Percentiles rank a stretch among this genome's conserved stretches.
Evolutionary conservation across 2,113 vertebrate species (phyloP).

Genomic region (Mus musculus): GRCm39 chr9:85593001-85593500

Average conservation of each 20-base stretch:
- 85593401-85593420: neutral
- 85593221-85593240: too few relatives aligned
- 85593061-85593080: neutral
- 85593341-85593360: neutral
- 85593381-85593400: neutral
- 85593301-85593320: neutral
- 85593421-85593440: neutral
- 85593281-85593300: neutral
- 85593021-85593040: neutral
- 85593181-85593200: neutral
- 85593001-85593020: neutral
- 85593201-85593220: neutral
- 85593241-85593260: neutral
- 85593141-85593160: neutral
- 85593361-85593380: neutral
- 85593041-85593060: neutral
- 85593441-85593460: neutral
- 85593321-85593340: neutral
- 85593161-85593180: slow-evolving; percentile 32
- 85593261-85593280: neutral
- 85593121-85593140: slow-evolving; percentile 14
- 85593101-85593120: neutral
- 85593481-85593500: neutral
- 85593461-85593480: neutral
- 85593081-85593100: neutral